These are phyloP conservation scores for Platycnemis pennipes DNA, from an alignment of 2,888 invertebrate species.

Conservation along the genomic window DNA sequence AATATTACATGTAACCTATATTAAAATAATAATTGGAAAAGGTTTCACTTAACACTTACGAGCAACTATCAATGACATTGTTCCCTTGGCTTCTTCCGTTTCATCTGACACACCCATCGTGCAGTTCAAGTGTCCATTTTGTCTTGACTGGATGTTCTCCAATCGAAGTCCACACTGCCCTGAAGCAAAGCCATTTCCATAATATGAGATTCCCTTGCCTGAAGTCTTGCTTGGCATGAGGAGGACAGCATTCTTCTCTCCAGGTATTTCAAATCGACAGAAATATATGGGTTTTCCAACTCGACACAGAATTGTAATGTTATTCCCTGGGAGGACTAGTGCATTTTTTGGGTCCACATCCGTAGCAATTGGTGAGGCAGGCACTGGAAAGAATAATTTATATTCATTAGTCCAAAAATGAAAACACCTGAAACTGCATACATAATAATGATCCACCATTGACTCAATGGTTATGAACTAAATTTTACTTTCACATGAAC, in stretches of 20 bases:
- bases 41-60: slow-evolving; percentile 84
- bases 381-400: slow-evolving; percentile 41
- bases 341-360: slow-evolving; percentile 81
- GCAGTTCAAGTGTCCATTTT: slow-evolving; percentile 88
- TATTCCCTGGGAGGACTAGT: slow-evolving; percentile 82
- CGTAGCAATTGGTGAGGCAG: slow-evolving; percentile 49
- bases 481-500: too few relatives aligned
- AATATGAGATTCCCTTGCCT: slow-evolving; percentile 81
- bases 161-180: slow-evolving; percentile 89
- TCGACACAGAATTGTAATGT: slow-evolving; percentile 82
- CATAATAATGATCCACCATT: background rate
- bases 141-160: slow-evolving; percentile 82
- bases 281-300: slow-evolving; percentile 82
- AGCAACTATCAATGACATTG: slow-evolving; percentile 85
- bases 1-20: too few relatives aligned
- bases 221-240: slow-evolving; percentile 79
- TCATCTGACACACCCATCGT: slow-evolving; percentile 83
- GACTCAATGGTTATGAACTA: background rate
- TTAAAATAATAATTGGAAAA: too few relatives aligned
- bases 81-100: slow-evolving; percentile 82
- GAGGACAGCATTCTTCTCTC: slow-evolving; percentile 75
- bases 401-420: background rate
- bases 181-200: slow-evolving; percentile 81
- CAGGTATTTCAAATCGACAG: slow-evolving; percentile 81
- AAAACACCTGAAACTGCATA: background rate